Conservation (phyloP, 2,113 vertebrate species). For the Crotalus tigris region DNA sequence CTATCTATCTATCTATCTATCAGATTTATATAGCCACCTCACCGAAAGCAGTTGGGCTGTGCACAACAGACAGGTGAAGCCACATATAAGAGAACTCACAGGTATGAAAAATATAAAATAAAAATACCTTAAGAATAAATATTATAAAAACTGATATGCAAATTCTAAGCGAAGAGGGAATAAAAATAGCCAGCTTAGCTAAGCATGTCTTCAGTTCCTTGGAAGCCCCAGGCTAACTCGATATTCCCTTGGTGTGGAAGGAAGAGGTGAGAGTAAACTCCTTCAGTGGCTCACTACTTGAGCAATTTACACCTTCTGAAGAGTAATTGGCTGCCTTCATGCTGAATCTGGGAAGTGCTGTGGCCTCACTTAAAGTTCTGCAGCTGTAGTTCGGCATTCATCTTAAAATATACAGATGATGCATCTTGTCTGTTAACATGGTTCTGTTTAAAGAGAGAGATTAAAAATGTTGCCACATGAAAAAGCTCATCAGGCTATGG, state of each 20-base stretch:
- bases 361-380: neutral
- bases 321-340: neutral
- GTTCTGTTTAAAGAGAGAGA: neutral
- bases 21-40: neutral
- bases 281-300: neutral
- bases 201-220: neutral
- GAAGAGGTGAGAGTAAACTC: constrained; percentile 16
- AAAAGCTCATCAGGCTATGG: too few species aligned
- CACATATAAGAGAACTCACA: too few species aligned
- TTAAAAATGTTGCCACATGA: neutral
- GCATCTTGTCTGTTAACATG: neutral
- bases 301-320: constrained; percentile 19
- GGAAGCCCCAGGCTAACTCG: neutral
- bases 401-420: constrained; percentile 3
- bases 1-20: too few species aligned
- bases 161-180: neutral
- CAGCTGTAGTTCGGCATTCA: neutral
- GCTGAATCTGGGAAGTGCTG: neutral
- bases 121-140: neutral
- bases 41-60: neutral
- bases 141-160: neutral
- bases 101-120: too few species aligned
- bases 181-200: neutral
- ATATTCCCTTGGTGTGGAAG: neutral
- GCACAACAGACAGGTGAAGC: too few species aligned